Base-by-base conservation (phyloP, 2,888 invertebrate species). In the Agriopis marginaria region DNA sequence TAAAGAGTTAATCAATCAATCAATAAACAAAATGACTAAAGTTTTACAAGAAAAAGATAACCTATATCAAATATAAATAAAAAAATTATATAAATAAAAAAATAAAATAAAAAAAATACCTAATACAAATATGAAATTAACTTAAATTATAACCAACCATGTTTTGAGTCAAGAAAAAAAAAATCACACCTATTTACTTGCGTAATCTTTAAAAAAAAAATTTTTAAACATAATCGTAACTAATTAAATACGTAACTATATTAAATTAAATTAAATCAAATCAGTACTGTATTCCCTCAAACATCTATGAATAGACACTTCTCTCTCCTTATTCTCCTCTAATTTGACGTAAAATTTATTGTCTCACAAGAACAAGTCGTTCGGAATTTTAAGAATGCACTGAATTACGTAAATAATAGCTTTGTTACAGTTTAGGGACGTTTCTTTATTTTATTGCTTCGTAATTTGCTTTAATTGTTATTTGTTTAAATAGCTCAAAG, bases 301-400 rank as follows among this genome's bases (percentile, higher is more conserved):
- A 65, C 62, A 53, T 45, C 66, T 44, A 49, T 60, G 72, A 72
- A 75, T 74, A 74, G 42, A 42, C 62, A 23, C 53, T 58, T 66
- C 14, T 14, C 7, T n/a, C 12, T 45, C 42, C 8, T 39, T 60
- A 66, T 71, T 74, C 64, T 67, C 60, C 51, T 59, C 71, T 70
- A 75, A 72, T 72, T 72, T 32, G 63, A 55, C 58, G 62, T 65
- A 23, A 61, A 66, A 76, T 76, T 73, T 75, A 76, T 75, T 66
- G 53, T 14, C 50, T 39, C 71, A 60, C 56, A 17, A 53, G 53
- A 70, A 70, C 66, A 58, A 66, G 64, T 51, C 39, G n/a, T 12
- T 61, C 10, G 66, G 72, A 63, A 75, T 76, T 62, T 40, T 3
- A 4, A 39, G 72, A 75, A 76, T 76, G 70, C 32, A 9, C 9